phyloP scores from a whole-genome alignment of 1,140 invertebrate species.

The Trypoxylus dichotomus region DNA sequence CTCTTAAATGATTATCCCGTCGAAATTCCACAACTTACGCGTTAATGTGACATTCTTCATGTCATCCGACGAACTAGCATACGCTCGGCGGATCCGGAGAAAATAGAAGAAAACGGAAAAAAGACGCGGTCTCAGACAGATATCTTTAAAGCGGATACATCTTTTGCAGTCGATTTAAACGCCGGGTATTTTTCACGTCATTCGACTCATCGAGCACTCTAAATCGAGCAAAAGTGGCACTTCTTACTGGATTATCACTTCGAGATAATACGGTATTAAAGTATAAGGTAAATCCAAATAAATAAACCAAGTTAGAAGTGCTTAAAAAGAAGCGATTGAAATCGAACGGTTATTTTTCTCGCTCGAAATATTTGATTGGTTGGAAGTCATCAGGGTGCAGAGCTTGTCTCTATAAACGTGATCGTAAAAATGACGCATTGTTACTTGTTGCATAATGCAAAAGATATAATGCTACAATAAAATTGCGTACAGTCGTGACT shows the following conservation, averaged over 20 bases:
- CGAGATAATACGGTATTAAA: neutral
- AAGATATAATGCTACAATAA: no score
- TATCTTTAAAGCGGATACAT: constrained; percentile 6
- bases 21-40: neutral
- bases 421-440: no score
- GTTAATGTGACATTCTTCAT: neutral
- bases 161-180: constrained; percentile 9
- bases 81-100: neutral
- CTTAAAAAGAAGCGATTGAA: no score
- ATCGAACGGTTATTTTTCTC: no score
- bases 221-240: neutral
- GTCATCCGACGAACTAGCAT: neutral
- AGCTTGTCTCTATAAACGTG: no score
- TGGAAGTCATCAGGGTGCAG: no score
- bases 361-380: no score
- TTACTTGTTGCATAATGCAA: no score
- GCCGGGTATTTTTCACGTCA: constrained; percentile 7
- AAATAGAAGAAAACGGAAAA: neutral
- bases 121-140: neutral
- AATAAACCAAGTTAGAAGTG: no score
- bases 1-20: neutral
- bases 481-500: no score
- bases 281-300: neutral
- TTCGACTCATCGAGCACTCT: neutral
- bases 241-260: neutral